phyloP scores from a whole-genome alignment of 2,888 invertebrate genomes.

The Mythimna pallens region DNA sequence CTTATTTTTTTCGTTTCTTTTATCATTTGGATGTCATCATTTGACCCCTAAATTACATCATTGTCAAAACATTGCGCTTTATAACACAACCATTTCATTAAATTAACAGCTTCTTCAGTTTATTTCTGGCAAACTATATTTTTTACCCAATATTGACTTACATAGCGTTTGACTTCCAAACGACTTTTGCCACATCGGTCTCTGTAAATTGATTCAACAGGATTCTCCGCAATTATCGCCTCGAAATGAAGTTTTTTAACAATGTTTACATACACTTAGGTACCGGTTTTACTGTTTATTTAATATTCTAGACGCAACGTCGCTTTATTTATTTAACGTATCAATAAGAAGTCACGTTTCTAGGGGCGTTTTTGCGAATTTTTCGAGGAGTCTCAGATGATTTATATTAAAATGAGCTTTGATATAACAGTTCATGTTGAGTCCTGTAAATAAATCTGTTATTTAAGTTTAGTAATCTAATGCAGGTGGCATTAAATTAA shows the following conservation, averaged over 20 bases:
- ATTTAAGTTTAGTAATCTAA: neutral
- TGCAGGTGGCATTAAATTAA: neutral
- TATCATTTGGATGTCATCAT: constrained; percentile 10
- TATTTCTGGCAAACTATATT: constrained; percentile 26
- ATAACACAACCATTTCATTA: constrained; percentile 18
- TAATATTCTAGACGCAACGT: constrained; percentile 61
- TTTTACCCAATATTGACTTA: constrained; percentile 48
- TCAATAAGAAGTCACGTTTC: constrained; percentile 55
- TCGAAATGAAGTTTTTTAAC: constrained; percentile 70
- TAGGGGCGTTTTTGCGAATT: constrained; percentile 52
- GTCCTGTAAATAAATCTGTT: constrained; percentile 1
- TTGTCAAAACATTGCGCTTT: constrained; percentile 24
- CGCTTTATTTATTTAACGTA: constrained; percentile 56
- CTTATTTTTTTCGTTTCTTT: neutral
- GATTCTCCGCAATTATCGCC: constrained; percentile 75
- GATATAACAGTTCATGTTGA: neutral
- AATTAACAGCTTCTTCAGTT: constrained; percentile 24
- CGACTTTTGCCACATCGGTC: constrained; percentile 70
- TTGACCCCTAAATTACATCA: constrained; percentile 37
- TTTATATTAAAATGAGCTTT: constrained; percentile 6
- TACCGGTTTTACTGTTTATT: constrained; percentile 72
- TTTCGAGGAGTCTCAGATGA: constrained; percentile 6
- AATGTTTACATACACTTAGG: constrained; percentile 69
- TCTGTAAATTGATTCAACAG: constrained; percentile 75
- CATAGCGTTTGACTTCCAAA: constrained; percentile 70